phyloP scores from a whole-genome alignment of 2,888 invertebrate species.

The Pseudeuparius sepicola region DNA sequence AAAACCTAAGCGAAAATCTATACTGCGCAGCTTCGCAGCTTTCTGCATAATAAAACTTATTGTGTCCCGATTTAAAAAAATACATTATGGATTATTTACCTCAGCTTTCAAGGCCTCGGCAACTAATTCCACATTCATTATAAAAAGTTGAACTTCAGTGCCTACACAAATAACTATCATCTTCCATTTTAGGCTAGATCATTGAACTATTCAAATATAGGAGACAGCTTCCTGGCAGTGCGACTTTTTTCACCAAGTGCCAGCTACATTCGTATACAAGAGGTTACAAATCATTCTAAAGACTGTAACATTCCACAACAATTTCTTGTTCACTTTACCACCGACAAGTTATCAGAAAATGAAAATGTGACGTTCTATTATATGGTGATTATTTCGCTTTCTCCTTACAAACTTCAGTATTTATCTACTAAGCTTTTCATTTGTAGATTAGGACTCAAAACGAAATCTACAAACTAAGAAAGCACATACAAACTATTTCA shows the following conservation, averaged over 20 bases:
- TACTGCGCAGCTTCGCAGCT: too few relatives aligned
- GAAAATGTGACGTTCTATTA: constrained; percentile 34
- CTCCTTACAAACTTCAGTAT: too few relatives aligned
- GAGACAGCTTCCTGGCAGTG: constrained; percentile 26
- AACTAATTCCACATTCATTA: too few relatives aligned
- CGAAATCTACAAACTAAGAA: constrained; percentile 31
- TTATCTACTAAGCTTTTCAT: constrained; percentile 4
- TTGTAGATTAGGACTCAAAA: constrained; percentile 35
- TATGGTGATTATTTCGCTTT: too few relatives aligned
- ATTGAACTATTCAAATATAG: constrained; percentile 29
- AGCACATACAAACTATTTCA: constrained; percentile 27
- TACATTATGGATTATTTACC: too few relatives aligned
- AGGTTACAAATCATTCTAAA: constrained; percentile 22
- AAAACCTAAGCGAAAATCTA: too few relatives aligned
- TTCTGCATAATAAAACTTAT: too few relatives aligned
- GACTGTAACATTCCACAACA: constrained; percentile 33
- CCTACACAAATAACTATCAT: constrained; percentile 2
- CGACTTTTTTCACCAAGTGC: constrained; percentile 35
- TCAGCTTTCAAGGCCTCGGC: too few relatives aligned
- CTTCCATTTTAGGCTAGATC: constrained; percentile 31
- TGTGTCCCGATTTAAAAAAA: too few relatives aligned
- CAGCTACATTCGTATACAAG: constrained; percentile 33
- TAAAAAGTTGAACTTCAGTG: too few relatives aligned
- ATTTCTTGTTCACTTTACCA: constrained; percentile 34
- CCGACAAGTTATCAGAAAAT: constrained; percentile 28